These are phyloP conservation scores for Amblyraja radiata DNA, from an alignment of 2,797 vertebrate genomes.

Conservation along the genomic window DNA sequence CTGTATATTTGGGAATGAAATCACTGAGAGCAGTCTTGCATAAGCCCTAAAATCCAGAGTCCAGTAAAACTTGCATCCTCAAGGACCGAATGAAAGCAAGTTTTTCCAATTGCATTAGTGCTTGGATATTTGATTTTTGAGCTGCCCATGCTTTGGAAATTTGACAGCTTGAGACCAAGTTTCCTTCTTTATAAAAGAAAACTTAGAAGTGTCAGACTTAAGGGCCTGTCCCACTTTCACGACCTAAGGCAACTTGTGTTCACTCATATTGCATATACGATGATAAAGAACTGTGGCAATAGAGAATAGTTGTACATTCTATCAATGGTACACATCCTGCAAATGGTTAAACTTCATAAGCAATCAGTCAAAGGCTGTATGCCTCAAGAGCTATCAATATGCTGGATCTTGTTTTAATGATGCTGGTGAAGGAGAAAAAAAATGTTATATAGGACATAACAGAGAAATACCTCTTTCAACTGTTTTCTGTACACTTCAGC, in stretches of 20 bases:
- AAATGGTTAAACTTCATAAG: not conserved
- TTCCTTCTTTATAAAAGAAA: not conserved
- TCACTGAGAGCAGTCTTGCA: not conserved
- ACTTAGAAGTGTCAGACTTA: not conserved
- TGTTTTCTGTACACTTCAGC: not conserved
- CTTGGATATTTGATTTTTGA: not conserved
- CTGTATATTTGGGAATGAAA: not conserved
- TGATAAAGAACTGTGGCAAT: not conserved
- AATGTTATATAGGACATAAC: no score
- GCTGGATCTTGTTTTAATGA: not conserved
- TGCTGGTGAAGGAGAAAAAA: no score
- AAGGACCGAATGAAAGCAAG: not conserved
- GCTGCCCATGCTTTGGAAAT: not conserved
- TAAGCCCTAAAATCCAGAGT: not conserved
- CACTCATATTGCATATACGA: not conserved
- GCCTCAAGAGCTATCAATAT: not conserved
- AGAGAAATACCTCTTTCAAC: no score
- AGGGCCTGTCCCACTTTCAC: no score
- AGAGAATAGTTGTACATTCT: no score
- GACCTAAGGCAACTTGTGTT: not conserved
- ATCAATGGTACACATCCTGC: not conserved
- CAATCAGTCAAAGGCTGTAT: not conserved
- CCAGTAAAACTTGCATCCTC: not conserved
- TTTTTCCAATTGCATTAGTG: not conserved
- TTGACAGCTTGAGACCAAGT: not conserved